These are phyloP conservation scores for Leptonema lineaticorne DNA, from an alignment of 1,140 invertebrate genomes.

Conservation along the genomic window DNA sequence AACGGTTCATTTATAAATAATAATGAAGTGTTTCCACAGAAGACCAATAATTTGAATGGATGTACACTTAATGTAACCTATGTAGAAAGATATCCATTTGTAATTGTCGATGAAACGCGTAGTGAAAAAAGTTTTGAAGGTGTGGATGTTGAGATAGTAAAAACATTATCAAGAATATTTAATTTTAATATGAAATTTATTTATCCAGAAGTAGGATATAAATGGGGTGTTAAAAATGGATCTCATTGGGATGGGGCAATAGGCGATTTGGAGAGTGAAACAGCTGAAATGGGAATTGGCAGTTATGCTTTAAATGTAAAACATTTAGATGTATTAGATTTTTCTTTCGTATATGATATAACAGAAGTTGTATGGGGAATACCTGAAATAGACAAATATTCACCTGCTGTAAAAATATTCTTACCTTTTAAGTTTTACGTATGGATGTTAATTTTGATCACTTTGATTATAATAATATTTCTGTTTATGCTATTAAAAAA, in stretches of 20 bases:
- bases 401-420: slow-evolving; percentile 9
- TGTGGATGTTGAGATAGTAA: slow-evolving; percentile 30
- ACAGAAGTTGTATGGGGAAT: slow-evolving; percentile 36
- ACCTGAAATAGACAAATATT: slow-evolving; percentile 30
- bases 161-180: slow-evolving; percentile 13
- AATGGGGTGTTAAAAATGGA: slow-evolving; percentile 26
- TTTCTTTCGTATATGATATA: slow-evolving; percentile 30
- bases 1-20: slow-evolving; percentile 26
- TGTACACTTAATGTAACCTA: slow-evolving; percentile 27
- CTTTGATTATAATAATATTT: slow-evolving; percentile 22
- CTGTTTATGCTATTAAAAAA: slow-evolving; percentile 15
- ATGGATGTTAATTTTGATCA: slow-evolving; percentile 23
- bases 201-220: slow-evolving; percentile 15
- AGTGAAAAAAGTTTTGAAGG: slow-evolving; percentile 17
- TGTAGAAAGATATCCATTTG: slow-evolving; percentile 24
- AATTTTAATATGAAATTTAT: slow-evolving; percentile 31
- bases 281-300: slow-evolving; percentile 38
- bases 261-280: slow-evolving; percentile 31
- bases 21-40: slow-evolving; percentile 24
- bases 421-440: slow-evolving; percentile 24
- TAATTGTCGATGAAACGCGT: slow-evolving; percentile 3
- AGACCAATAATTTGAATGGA: slow-evolving; percentile 18
- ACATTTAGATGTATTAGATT: slow-evolving; percentile 20
- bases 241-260: slow-evolving; percentile 28
- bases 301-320: slow-evolving; percentile 11